Evolutionary conservation across 2,888 invertebrate genomes (phyloP), one percentile per base, ranked within the genome.

Genomic region (Mellilla xanthometata): DNA sequence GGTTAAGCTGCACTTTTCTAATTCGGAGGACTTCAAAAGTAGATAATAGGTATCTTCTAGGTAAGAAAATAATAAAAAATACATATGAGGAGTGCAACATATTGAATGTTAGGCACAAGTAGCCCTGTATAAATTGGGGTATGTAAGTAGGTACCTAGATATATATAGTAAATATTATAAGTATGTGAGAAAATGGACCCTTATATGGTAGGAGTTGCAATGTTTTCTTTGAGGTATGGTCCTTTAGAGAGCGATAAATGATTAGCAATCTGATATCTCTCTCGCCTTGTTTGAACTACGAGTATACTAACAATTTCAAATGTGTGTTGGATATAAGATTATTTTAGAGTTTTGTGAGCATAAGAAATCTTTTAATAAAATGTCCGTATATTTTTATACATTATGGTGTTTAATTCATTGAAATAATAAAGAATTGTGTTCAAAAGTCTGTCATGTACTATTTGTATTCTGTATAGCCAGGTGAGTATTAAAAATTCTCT

Each of bases 131-230:
- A 19, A 5, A 19, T 5, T 31, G 35, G 2, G 8, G 19, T 30
- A 38, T 2, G 32, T 32, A 38, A 12, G 9, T 10, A 12, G 7
- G 24, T 36, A 36, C 2, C n/a, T n/a, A n/a, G n/a, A 26, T 35
- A 30, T 9, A 23, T 30, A 12, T 19, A 13, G n/a, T 42, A 36
- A 42, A 49, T 49, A 48, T 47, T 45, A 47, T 52, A 49, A 44
- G 42, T 45, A 35, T 42, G 42, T 39, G 32, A 19, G 48, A 40
- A 48, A 48, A 54, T 42, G 43, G 26, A 30, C 27, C 26, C 40
- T 31, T 44, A 30, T 41, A 27, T 33, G 40, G 42, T 31, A 30
- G 40, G 28, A 22, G 28, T 34, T 30, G 22, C 19, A 24, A 32
- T 45, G 40, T 46, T 40, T 40, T 12, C 27, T 26, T 27, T 40